These are phyloP conservation scores for Cantharis nigra DNA, from an alignment of 2,888 invertebrate species.

Conservation along the genomic window DNA sequence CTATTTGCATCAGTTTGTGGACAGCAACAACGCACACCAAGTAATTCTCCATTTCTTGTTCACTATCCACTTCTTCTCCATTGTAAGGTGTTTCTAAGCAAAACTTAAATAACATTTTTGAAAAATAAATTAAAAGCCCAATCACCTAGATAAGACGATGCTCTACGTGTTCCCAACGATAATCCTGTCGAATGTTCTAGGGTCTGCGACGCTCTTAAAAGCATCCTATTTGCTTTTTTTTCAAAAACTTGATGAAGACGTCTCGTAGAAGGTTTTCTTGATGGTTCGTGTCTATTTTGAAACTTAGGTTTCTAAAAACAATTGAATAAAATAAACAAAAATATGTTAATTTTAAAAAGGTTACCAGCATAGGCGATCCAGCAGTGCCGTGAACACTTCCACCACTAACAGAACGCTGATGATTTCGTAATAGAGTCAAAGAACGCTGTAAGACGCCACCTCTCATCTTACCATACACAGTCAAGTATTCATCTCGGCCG, in stretches of 20 bases:
- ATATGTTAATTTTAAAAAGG: background rate
- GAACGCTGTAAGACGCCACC: slow-evolving; percentile 78
- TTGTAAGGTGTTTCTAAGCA: slow-evolving; percentile 48
- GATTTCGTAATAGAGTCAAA: slow-evolving; percentile 76
- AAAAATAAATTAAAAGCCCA: background rate
- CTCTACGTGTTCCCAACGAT: slow-evolving; percentile 70
- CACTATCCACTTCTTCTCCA: slow-evolving; percentile 68
- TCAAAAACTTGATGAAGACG: slow-evolving; percentile 83
- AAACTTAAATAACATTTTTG: background rate
- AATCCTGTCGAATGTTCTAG: slow-evolving; percentile 81
- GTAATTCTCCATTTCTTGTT: slow-evolving; percentile 84
- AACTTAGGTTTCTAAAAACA: slow-evolving; percentile 67
- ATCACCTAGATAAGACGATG: slow-evolving; percentile 55
- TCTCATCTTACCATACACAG: slow-evolving; percentile 75
- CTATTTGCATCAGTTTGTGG: slow-evolving; percentile 85
- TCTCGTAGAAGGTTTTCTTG: slow-evolving; percentile 77
- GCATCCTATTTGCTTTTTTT: slow-evolving; percentile 80
- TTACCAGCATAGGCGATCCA: slow-evolving; percentile 63
- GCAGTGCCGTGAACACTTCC: slow-evolving; percentile 68
- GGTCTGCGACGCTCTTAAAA: slow-evolving; percentile 82
- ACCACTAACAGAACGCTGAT: slow-evolving; percentile 77
- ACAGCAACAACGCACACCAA: slow-evolving; percentile 81
- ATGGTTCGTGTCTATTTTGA: slow-evolving; percentile 73
- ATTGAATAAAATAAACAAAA: slow-evolving; percentile 1
- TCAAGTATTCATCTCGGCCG: slow-evolving; percentile 72